A percentile compares a stretch with the other conserved stretches of the same genome.
Evolutionary conservation across 2,888 invertebrate genomes (phyloP).

Genomic region (Piscicola geometra): DNA sequence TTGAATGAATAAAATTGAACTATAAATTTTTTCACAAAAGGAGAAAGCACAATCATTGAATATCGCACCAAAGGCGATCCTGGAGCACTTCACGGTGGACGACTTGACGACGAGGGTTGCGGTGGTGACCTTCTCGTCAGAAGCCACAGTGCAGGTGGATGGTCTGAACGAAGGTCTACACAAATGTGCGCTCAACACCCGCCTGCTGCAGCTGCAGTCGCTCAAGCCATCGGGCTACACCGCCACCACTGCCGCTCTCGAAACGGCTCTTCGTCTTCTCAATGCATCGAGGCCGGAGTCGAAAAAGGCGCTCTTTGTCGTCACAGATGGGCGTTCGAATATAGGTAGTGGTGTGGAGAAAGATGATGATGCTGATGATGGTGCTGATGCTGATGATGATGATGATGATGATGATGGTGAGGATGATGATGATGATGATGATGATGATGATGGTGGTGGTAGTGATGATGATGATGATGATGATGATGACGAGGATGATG

Average conservation of each 20-base stretch:
- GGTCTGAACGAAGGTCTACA: not conserved
- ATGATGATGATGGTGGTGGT: constrained; percentile 20
- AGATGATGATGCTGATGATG: constrained; percentile 4
- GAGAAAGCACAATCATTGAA: too few relatives aligned
- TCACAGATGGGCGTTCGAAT: constrained; percentile 47
- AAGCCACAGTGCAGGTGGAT: constrained; percentile 7
- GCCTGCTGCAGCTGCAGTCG: constrained; percentile 28
- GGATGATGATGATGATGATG: constrained; percentile 22
- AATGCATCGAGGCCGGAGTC: constrained; percentile 37
- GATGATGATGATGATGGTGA: constrained; percentile 20
- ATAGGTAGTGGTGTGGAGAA: constrained; percentile 40
- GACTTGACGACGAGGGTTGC: constrained; percentile 46
- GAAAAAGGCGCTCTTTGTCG: constrained; percentile 44
- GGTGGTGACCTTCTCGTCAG: constrained; percentile 44
- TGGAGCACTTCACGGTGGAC: constrained; percentile 47
- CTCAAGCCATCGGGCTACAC: constrained; percentile 45
- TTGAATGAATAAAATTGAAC: too few relatives aligned
- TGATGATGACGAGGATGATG: constrained; percentile 22
- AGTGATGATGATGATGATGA: constrained; percentile 24
- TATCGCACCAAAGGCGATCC: constrained; percentile 42
- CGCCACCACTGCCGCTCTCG: constrained; percentile 44
- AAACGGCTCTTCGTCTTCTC: constrained; percentile 39
- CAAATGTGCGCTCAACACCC: constrained; percentile 44
- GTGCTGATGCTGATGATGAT: constrained; percentile 1
- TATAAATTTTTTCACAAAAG: too few relatives aligned